Evolutionary conservation across 2,113 vertebrate species (phyloP).

Genomic region (Pterocles gutturalis): DNA sequence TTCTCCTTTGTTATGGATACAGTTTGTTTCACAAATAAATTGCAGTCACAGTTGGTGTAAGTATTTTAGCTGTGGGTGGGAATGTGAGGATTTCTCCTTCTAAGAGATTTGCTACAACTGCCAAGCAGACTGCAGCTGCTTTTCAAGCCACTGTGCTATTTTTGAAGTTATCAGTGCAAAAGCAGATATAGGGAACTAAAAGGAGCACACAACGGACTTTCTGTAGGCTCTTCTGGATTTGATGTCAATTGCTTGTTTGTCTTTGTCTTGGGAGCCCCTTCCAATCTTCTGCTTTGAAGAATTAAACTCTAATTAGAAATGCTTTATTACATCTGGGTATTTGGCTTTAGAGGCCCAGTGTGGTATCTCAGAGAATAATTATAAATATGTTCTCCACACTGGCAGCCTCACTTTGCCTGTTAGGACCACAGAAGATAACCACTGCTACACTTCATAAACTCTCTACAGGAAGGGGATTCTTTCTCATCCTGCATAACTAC

Average conservation of each 20-base stretch:
- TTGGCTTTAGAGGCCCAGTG: background rate
- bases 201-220: background rate
- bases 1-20: background rate
- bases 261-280: background rate
- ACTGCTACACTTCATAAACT: background rate
- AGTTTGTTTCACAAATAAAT: background rate
- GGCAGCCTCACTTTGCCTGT: background rate
- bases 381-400: background rate
- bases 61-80: background rate
- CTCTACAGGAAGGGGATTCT: background rate
- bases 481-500: background rate
- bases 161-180: background rate
- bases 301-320: background rate
- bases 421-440: background rate
- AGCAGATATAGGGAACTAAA: background rate
- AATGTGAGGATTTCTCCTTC: background rate
- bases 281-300: background rate
- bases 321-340: background rate
- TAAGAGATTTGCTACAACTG: background rate
- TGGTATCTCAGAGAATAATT: background rate
- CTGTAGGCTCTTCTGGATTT: background rate
- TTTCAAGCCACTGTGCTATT: background rate
- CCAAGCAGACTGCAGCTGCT: background rate
- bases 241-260: background rate
- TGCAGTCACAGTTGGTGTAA: background rate